Evolutionary conservation across 2,113 vertebrate genomes (phyloP), one percentile per base, ranked within the genome.

Genomic region (Heterotilapia buettikoferi): DNA sequence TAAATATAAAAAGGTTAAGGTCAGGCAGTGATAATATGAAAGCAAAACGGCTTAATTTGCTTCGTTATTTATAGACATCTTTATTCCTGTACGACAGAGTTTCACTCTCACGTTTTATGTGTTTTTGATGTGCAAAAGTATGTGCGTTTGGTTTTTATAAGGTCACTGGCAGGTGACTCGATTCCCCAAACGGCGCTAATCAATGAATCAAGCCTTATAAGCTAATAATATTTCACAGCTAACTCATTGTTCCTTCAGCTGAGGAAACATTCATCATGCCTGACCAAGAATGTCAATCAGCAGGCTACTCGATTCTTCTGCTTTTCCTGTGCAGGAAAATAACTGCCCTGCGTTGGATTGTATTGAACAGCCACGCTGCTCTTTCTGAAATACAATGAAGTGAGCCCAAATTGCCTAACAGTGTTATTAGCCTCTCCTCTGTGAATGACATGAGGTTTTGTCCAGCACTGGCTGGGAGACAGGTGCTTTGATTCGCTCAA

Each of bases 381-480:
- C 78, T 81, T 86, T 88, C 90, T 93, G 91, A 92, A 89, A 95
- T 93, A 96, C 85, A 95, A 92, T 89, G 61, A 85, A 85, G 43
- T 91, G 91, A 94, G 86, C 90, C 45, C 94, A 82, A 56, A 88
- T 79, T 94, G 87, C 88, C 92, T 95, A 84, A 71, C 92, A 92
- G 95, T 89, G 88, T 92, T 92, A 95, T 95, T 94, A 95, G 83
- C 86, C 92, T 88, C 93, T 93, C 92, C 91, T 88, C 95, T 90
- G 84, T 88, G 89, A 95, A 92, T 95, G 87, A 89, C 96, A 93
- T 56, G 84, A 71, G 36, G 80, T 91, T 88, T 82, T 94, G 85
- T 92, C 92, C 50, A 57, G 38, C 38, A 33, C 6, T 53, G 88
- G 92, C 95, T 92, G 93, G 93, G 90, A 95, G 79, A 83, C 84